Evolutionary conservation across 2,888 invertebrate species (phyloP), one percentile per base, ranked within the genome.

Genomic region (Altica lythri): DNA sequence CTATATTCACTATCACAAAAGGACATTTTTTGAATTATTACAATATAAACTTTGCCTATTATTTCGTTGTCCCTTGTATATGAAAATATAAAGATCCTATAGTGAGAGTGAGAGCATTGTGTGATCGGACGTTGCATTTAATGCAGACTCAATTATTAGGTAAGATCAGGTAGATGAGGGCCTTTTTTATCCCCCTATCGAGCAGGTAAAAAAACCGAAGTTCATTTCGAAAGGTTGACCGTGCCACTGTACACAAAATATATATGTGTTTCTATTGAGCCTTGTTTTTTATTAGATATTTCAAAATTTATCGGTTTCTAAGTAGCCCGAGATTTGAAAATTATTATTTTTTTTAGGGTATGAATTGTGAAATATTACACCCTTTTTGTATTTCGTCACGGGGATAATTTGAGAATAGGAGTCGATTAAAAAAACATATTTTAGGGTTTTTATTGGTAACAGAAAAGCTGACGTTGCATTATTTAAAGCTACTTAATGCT

Each of bases 151-250:
- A 68, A 69, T 69, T 69, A 69, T 69, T 69, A 68, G 68, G 68
- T 65, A 66, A 67, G 67, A 67, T 67, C 69, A 68, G 69, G 69
- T 68, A 68, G 69, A 66, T 63, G 59, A 60, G 59, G 61, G 60
- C 54, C 61, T 63, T 65, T 66, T 49, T 67, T 63, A 60, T 51
- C 60, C 55, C 59, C 55, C 56, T 59, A 59, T 54, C 51, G 47
- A 47, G 57, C 68, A 67, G 68, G 68, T 68, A 68, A 64, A 68
- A 68, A 69, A 68, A 62, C 16, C 51, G 43, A 40, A 53, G 55
- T 59, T 55, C 61, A 52, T 57, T 56, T 59, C 44, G 54, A 56
- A 57, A 57, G 51, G 53, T 49, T 55, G 59, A 57, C 59, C 59
- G 52, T 42, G 57, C 59, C 53, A 57, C 52, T 52, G 57, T 44